Percentiles rank a stretch among this genome's conserved stretches.
phyloP scores from a whole-genome alignment of 2,113 vertebrate genomes.

The Typhlomys cinereus region DNA sequence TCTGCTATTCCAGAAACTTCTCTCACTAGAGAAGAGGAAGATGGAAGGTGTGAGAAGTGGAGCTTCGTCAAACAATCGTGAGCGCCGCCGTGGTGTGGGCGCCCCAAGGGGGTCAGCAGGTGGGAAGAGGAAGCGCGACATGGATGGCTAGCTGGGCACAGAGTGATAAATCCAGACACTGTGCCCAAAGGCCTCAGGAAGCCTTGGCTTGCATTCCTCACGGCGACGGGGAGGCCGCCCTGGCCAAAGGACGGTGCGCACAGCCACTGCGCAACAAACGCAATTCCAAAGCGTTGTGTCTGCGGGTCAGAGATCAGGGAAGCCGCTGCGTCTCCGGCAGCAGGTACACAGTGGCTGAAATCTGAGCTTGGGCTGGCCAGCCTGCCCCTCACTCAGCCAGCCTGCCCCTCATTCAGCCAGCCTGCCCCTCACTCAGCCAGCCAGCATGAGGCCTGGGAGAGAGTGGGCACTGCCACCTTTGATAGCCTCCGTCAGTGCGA shows the following conservation, averaged over 20 bases:
- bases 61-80: too few species aligned
- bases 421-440: neutral
- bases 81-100: neutral
- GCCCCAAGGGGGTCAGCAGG: neutral
- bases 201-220: neutral
- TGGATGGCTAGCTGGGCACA: neutral
- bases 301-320: accelerated
- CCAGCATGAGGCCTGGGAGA: neutral
- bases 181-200: neutral
- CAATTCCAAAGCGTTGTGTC: too few species aligned
- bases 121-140: neutral
- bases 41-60: neutral
- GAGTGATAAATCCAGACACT: neutral
- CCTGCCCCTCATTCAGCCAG: neutral
- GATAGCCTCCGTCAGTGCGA: neutral
- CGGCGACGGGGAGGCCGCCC: accelerated
- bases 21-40: neutral
- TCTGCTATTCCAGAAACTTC: neutral
- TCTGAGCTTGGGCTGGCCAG: accelerated
- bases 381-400: neutral
- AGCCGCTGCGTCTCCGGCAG: neutral
- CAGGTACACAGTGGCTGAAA: neutral
- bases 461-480: neutral
- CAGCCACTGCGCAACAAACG: too few species aligned
- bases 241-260: accelerated